Percentiles rank a stretch among this genome's conserved stretches.
These are phyloP conservation scores for Psittacus erithacus DNA, from an alignment of 2,113 vertebrate species.

Conservation along the genomic window DNA sequence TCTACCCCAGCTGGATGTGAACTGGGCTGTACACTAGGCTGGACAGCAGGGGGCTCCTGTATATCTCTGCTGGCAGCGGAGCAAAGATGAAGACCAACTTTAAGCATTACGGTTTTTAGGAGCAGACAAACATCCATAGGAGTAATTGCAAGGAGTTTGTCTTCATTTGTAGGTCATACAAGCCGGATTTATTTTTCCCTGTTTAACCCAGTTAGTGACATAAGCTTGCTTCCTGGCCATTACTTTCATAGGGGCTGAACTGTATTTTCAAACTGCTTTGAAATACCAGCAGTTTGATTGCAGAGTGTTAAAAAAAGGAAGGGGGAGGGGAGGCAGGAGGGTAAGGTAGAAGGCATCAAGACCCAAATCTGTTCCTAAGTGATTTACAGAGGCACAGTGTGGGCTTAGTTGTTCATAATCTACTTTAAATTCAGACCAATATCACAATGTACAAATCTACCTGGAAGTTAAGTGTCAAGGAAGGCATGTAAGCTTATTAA, in stretches of 20 bases:
- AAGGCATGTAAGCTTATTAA: not conserved
- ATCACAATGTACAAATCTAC: not conserved
- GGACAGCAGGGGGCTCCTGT: not conserved
- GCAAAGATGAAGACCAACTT: not conserved
- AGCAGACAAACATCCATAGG: not conserved
- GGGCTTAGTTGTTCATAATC: not conserved
- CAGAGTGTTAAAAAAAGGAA: not conserved
- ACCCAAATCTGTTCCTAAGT: not conserved
- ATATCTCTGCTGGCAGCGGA: not conserved
- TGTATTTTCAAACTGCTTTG: not conserved
- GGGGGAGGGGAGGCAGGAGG: rapidly evolving
- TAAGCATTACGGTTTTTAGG: not conserved
- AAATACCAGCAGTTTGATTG: not conserved
- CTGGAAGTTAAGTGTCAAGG: not conserved
- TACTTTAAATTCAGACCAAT: not conserved
- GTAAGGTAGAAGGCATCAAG: not conserved
- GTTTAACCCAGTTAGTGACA: not conserved
- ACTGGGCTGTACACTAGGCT: not conserved
- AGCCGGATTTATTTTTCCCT: not conserved
- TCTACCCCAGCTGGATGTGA: not conserved
- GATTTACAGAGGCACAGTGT: not conserved
- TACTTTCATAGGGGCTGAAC: not conserved
- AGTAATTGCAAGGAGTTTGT: not conserved
- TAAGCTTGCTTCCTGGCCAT: not conserved
- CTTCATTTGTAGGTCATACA: not conserved